Conservation (phyloP, 2,888 invertebrate genomes). For the Volucella zonaria region DNA sequence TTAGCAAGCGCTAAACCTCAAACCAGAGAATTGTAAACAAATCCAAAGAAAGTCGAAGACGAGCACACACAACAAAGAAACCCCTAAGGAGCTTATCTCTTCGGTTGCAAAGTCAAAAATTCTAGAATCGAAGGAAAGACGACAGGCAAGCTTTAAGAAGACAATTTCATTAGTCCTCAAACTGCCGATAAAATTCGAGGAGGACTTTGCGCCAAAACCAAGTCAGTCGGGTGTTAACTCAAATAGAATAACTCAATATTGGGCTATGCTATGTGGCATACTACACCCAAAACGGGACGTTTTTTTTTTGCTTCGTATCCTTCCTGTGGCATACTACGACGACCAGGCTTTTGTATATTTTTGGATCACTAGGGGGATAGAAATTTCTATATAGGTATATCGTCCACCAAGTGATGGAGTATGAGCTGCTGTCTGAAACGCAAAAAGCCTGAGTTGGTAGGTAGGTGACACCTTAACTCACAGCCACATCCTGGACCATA, state of each 20-base stretch:
- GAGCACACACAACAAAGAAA: conserved; percentile 61
- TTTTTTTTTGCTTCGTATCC: conserved; percentile 21
- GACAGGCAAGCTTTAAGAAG: conserved; percentile 62
- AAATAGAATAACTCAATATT: conserved; percentile 73
- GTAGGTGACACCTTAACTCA: conserved; percentile 21
- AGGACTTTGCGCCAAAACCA: conserved; percentile 76
- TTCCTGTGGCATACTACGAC: conserved; percentile 21
- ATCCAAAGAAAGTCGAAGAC: conserved; percentile 1
- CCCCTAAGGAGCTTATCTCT: conserved; percentile 72
- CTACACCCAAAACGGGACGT: conserved; percentile 64
- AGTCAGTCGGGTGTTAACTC: conserved; percentile 76
- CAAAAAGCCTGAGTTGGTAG: conserved; percentile 56
- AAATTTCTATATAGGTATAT: conserved; percentile 63
- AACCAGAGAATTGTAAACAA: conserved; percentile 62
- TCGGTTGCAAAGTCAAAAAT: conserved; percentile 72
- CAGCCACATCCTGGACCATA: conserved; percentile 27
- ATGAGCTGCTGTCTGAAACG: conserved; percentile 59
- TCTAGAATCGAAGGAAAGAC: conserved; percentile 47
- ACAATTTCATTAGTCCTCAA: conserved; percentile 67
- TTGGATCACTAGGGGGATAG: conserved; percentile 64
- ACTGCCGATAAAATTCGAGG: conserved; percentile 13
- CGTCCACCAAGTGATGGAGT: conserved; percentile 56
- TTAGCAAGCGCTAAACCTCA: conserved; percentile 64
- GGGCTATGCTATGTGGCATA: conserved; percentile 68
- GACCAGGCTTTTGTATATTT: conserved; percentile 40